Evolutionary conservation across 2,797 vertebrate species (phyloP).

Genomic region (Pteronotus mesoamericanus): DNA sequence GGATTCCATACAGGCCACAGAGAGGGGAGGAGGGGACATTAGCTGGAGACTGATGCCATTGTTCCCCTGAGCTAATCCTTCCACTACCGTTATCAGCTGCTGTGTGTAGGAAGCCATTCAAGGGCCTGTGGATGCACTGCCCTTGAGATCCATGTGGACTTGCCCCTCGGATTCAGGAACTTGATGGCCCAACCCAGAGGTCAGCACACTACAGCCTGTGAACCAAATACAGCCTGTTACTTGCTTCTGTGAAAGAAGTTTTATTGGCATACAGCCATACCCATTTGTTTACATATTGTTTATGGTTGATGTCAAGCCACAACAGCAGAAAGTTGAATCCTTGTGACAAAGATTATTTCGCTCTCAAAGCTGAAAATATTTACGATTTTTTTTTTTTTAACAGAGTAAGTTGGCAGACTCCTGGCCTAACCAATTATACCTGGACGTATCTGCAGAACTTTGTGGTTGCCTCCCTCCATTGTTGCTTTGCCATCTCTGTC

Average conservation of each 20-base stretch:
- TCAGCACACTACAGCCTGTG: background rate
- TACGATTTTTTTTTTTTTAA: background rate
- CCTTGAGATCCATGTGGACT: background rate
- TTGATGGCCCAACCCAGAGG: background rate
- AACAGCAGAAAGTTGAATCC: background rate
- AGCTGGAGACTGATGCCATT: background rate
- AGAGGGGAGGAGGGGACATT: background rate
- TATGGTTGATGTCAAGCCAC: background rate
- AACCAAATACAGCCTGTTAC: background rate
- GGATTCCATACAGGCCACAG: background rate
- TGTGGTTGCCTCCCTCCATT: background rate
- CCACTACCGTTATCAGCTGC: background rate
- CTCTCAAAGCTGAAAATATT: background rate
- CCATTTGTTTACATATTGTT: background rate
- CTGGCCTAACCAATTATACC: background rate
- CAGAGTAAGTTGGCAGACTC: background rate
- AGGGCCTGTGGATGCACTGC: accelerated
- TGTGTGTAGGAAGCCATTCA: background rate
- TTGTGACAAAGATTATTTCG: background rate
- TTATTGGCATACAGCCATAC: background rate
- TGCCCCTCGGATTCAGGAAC: background rate
- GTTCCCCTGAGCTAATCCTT: background rate
- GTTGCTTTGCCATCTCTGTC: background rate
- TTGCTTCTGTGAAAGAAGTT: background rate
- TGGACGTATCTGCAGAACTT: background rate